These are phyloP conservation scores for Dasypus novemcinctus DNA, from an alignment of 2,113 vertebrate species.

Conservation along the genomic window DNA sequence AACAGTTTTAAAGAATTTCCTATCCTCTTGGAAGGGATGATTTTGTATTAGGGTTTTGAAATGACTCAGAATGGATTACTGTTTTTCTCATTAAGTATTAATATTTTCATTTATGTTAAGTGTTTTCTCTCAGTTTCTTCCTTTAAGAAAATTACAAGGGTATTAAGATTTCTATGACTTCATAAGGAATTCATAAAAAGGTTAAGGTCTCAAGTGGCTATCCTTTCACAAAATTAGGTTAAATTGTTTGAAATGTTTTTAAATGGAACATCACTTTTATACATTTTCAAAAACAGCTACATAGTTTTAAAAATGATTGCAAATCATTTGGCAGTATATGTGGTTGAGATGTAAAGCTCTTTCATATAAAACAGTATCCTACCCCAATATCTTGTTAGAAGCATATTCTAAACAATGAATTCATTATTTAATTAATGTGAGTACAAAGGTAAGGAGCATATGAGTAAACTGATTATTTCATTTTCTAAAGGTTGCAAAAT, in stretches of 20 bases:
- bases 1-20: not conserved
- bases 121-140: not conserved
- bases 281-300: not conserved
- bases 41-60: constrained; percentile 35
- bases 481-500: not conserved
- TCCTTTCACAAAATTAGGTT: not conserved
- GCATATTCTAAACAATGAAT: not conserved
- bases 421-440: not conserved
- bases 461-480: not conserved
- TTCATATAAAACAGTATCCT: not conserved
- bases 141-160: constrained; percentile 25
- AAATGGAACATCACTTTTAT: not conserved
- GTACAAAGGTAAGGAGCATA: not conserved
- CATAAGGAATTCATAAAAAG: constrained; percentile 47
- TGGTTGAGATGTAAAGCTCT: constrained; percentile 11
- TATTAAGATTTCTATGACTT: constrained; percentile 31
- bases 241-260: constrained; percentile 4
- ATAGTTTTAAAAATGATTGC: not conserved
- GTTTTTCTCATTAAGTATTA: constrained; percentile 17
- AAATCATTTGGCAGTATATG: not conserved
- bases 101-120: constrained; percentile 49
- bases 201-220: constrained; percentile 10
- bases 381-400: not conserved
- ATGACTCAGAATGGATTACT: not conserved
- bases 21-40: not conserved